Base-by-base conservation (phyloP, 1,140 invertebrate genomes). In the Lithobius niger region DNA sequence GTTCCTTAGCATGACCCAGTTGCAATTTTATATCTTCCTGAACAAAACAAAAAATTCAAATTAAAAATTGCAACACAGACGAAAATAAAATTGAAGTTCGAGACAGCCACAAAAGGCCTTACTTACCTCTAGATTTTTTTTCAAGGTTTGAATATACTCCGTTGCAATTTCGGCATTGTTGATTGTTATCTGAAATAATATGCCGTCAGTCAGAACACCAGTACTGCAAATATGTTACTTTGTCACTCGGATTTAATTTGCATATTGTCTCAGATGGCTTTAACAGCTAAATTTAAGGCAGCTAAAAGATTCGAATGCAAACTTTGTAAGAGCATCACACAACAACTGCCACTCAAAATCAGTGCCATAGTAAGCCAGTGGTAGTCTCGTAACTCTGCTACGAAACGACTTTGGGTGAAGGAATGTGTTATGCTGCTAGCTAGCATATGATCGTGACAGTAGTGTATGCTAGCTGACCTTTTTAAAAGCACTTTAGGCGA, bases 141-240 rank as follows among this genome's bases (percentile, higher is more conserved):
- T 71, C 40, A 73, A 57, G 27, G 67, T 67, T 57, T 69, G 67
- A 50, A 69, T 67, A 70, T 91, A 94, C 68, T 96, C 91, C 60
- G 82, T 85, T 57, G 88, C 89, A 3, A 83, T 79, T 69, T 96
- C 92, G n/a, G 88, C 82, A 71, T 96, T 95, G 67, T 94, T 95
- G 54, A 96, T 69, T 64, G 91, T 84, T n/a, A 83, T 81, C 83
- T 89, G 67, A 16, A 56, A 25, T 65, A 66, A 62, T 54, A 57
- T 57, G 21, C 56, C 51, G 44, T 43, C 52, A 21, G 52, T 48
- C 57, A 51, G 22, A 52, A 50, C 43, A 36, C 27, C 19, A 49
- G 3, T 26, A 18, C 1, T 55, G 51, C 52, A 19, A 48, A 44
- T 0, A 16, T 22, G 19, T 19, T 48, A 36, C 16, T 56, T 54